phyloP scores from a whole-genome alignment of 2,113 vertebrate genomes.

The Erpornis zantholeuca region DNA sequence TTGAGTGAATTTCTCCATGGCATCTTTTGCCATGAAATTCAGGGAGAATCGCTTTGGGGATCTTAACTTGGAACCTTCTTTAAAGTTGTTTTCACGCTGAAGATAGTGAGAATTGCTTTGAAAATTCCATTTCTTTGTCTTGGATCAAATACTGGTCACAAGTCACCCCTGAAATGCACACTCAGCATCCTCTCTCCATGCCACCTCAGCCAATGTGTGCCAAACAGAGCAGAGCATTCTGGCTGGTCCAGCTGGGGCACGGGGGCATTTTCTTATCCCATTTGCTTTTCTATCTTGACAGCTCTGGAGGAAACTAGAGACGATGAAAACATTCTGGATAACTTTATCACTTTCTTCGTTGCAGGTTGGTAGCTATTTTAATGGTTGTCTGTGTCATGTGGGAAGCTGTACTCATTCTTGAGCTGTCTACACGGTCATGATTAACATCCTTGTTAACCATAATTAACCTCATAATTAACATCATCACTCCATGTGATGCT shows the following conservation, averaged over 20 bases:
- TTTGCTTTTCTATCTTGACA: slow-evolving; percentile 54
- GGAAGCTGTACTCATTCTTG: neutral
- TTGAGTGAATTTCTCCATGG: neutral
- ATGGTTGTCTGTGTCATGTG: neutral
- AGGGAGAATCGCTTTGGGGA: neutral
- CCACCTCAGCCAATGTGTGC: neutral
- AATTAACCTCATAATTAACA: neutral
- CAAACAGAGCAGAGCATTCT: neutral
- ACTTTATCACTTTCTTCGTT: slow-evolving; percentile 91
- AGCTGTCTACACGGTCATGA: neutral
- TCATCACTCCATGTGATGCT: neutral
- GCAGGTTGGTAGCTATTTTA: slow-evolving; percentile 79
- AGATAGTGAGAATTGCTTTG: neutral
- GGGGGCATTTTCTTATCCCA: neutral
- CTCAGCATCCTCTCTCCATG: accelerated
- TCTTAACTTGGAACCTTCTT: neutral
- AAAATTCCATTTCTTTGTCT: neutral
- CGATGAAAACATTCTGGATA: slow-evolving; percentile 87
- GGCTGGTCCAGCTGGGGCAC: neutral
- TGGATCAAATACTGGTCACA: neutral
- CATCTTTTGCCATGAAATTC: neutral
- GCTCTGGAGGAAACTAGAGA: slow-evolving; percentile 78
- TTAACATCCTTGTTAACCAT: neutral
- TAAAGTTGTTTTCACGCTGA: neutral
- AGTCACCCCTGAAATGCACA: neutral